Evolutionary conservation across 1,140 invertebrate species (phyloP).

Genomic region (Apis florea): DNA sequence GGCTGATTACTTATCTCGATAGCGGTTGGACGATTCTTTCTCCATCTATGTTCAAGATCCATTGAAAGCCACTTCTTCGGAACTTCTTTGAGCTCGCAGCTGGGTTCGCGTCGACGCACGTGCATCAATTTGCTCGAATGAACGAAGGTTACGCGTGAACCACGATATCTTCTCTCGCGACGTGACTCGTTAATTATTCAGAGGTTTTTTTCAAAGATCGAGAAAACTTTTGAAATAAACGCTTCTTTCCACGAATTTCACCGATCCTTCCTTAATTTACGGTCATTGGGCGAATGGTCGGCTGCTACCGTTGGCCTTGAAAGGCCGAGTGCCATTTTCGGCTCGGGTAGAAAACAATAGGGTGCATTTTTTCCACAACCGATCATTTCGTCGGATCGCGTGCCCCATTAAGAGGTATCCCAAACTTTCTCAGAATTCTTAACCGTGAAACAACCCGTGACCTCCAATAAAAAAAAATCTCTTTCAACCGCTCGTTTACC

Average conservation of each 20-base stretch:
- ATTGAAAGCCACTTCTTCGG: background rate
- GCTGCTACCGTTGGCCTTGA: slow-evolving; percentile 38
- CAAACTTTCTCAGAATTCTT: background rate
- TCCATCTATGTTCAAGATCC: background rate
- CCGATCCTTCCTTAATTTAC: slow-evolving; percentile 5
- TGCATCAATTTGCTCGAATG: background rate
- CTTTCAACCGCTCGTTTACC: too few relatives aligned
- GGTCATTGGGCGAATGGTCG: slow-evolving; percentile 14
- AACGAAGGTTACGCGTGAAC: slow-evolving; percentile 1
- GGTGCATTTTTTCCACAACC: too few relatives aligned
- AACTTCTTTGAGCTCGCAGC: background rate
- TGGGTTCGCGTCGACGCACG: background rate
- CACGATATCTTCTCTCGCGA: too few relatives aligned
- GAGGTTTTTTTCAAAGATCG: background rate
- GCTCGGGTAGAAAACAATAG: too few relatives aligned
- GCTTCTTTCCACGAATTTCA: background rate
- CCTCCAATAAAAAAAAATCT: too few relatives aligned
- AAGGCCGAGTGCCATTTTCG: slow-evolving; percentile 2
- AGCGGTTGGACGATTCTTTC: background rate
- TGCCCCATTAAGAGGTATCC: background rate
- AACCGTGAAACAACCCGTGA: background rate
- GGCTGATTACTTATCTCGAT: background rate
- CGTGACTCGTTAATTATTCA: too few relatives aligned
- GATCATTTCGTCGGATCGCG: slow-evolving; percentile 6
- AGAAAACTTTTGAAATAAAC: background rate